These are phyloP conservation scores for Hirtodrosophila confusa DNA, from an alignment of 2,888 invertebrate genomes.

Conservation along the genomic window DNA sequence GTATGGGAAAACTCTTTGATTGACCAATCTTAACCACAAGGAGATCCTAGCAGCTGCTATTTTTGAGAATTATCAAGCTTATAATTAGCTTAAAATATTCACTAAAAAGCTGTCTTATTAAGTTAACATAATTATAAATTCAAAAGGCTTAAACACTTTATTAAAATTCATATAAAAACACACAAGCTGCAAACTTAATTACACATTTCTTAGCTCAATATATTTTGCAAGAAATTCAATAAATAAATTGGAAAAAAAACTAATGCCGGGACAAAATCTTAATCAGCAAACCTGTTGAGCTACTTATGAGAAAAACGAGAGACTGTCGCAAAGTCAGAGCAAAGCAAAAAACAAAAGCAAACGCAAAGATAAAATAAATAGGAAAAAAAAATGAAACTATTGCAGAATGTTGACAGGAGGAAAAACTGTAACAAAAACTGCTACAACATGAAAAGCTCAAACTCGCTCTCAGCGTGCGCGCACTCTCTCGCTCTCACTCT, in stretches of 20 bases:
- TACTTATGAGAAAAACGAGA: constrained; percentile 35
- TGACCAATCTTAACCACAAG: no score
- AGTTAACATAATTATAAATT: no score
- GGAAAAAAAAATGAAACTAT: constrained; percentile 24
- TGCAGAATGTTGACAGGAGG: constrained; percentile 57
- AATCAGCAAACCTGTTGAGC: constrained; percentile 65
- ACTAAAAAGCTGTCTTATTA: no score
- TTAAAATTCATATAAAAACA: no score
- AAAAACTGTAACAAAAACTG: constrained; percentile 56
- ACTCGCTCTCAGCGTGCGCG: constrained; percentile 2
- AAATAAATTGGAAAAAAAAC: constrained; percentile 22
- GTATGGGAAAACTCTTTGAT: no score
- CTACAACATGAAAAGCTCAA: constrained; percentile 52
- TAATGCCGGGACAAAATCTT: constrained; percentile 41
- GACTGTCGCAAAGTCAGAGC: constrained; percentile 6
- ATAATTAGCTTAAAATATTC: no score
- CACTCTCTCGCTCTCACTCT: constrained; percentile 8
- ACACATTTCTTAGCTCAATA: constrained; percentile 6
- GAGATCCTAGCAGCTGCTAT: no score
- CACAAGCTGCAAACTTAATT: not conserved
- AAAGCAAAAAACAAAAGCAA: constrained; percentile 23
- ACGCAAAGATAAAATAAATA: constrained; percentile 12
- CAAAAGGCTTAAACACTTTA: not conserved
- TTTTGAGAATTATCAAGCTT: no score
- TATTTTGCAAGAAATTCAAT: constrained; percentile 53